Conservation (phyloP, 2,888 invertebrate species). For the Diadegma fenestrale region DNA sequence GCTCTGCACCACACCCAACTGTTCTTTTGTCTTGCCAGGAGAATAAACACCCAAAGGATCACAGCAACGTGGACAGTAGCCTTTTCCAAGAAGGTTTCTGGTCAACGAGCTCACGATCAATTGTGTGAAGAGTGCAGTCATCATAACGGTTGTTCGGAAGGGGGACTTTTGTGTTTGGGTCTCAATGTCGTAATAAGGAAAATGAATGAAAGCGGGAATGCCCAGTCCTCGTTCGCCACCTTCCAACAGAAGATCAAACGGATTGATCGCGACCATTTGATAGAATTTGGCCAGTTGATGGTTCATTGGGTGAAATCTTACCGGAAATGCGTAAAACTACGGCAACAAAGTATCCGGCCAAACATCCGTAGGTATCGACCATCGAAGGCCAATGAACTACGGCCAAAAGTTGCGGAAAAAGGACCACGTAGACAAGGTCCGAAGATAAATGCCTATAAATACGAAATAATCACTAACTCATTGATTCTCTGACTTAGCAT, state of each 20-base stretch:
- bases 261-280: not conserved
- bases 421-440: conserved; percentile 90
- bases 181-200: conserved; percentile 85
- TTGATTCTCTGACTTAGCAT: not conserved
- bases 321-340: conserved; percentile 85
- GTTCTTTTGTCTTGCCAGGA: conserved; percentile 80
- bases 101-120: conserved; percentile 85
- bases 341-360: conserved; percentile 86
- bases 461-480: not conserved
- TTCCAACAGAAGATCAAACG: conserved; percentile 70
- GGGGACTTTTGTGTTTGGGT: conserved; percentile 88
- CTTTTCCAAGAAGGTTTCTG: conserved; percentile 81
- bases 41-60: conserved; percentile 82
- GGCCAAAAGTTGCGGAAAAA: conserved; percentile 90
- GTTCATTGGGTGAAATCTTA: conserved; percentile 60
- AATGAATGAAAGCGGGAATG: conserved; percentile 87
- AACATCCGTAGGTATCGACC: conserved; percentile 90
- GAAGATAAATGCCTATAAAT: conserved; percentile 87
- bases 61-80: conserved; percentile 82
- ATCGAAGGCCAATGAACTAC: conserved; percentile 88
- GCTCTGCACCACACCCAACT: conserved; percentile 81
- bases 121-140: conserved; percentile 86
- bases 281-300: not conserved
- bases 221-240: conserved; percentile 88
- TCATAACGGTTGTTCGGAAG: conserved; percentile 89